Evolutionary conservation across 2,888 invertebrate genomes (phyloP).

Genomic region (Pachycephus smyrnensis): DNA sequence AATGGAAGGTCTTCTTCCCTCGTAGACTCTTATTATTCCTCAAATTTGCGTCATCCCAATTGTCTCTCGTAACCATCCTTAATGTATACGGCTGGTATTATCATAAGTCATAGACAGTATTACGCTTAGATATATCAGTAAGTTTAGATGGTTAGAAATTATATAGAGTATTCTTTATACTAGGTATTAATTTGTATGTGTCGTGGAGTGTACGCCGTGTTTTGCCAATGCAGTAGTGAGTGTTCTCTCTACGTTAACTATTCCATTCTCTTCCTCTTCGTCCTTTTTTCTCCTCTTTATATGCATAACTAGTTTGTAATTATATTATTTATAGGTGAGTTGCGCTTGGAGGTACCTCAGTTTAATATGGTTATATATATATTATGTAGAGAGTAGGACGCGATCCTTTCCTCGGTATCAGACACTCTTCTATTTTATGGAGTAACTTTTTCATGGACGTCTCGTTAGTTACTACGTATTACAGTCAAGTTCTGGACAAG

Average conservation of each 20-base stretch:
- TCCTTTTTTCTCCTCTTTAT: conserved; percentile 38
- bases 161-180: conserved; percentile 35
- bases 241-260: conserved; percentile 25
- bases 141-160: conserved; percentile 41
- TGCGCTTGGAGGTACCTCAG: conserved; percentile 54
- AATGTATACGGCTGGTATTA: conserved; percentile 25
- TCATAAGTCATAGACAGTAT: conserved; percentile 39
- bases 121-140: conserved; percentile 36
- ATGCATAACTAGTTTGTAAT: conserved; percentile 55
- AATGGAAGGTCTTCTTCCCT: neutral
- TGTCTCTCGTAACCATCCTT: conserved; percentile 43
- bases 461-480: neutral
- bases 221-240: conserved; percentile 33
- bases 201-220: conserved; percentile 40
- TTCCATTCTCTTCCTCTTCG: conserved; percentile 21
- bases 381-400: neutral
- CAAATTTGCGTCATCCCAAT: neutral
- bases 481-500: neutral
- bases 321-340: conserved; percentile 57
- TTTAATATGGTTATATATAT: neutral
- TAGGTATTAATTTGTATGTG: conserved; percentile 37
- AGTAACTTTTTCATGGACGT: neutral
- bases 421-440: neutral
- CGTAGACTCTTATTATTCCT: neutral
- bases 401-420: neutral